Conservation (phyloP, 2,888 invertebrate genomes). For the Agrochola macilenta region DNA sequence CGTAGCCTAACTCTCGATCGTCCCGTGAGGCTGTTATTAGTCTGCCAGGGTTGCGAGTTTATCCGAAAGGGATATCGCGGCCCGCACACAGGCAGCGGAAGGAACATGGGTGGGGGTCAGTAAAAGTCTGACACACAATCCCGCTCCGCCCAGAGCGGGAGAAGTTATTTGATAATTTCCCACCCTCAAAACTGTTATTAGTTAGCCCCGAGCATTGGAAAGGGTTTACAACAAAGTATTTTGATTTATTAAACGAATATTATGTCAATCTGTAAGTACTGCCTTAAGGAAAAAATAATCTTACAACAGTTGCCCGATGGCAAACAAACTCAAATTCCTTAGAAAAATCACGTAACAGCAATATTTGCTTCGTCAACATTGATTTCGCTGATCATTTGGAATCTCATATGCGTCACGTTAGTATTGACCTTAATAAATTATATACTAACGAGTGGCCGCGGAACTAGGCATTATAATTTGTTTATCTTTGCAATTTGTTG, state of each 20-base stretch:
- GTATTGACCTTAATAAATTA: slow-evolving; percentile 23
- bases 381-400: slow-evolving; percentile 29
- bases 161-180: no score
- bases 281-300: not conserved
- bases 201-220: not conserved
- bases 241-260: not conserved
- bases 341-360: slow-evolving; percentile 46
- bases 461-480: not conserved
- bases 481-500: slow-evolving; percentile 5
- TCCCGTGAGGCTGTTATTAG: no score
- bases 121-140: no score
- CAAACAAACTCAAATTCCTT: slow-evolving; percentile 22
- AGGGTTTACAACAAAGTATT: not conserved
- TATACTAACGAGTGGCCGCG: not conserved
- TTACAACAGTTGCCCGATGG: not conserved
- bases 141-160: no score
- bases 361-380: slow-evolving; percentile 35
- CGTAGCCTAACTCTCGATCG: no score
- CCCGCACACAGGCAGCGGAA: no score
- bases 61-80: no score
- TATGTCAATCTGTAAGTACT: not conserved
- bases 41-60: no score
- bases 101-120: no score
- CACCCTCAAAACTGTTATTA: no score
- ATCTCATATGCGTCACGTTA: slow-evolving; percentile 28